Conservation (phyloP, 2,888 invertebrate species). For the Phortica okadai region DNA sequence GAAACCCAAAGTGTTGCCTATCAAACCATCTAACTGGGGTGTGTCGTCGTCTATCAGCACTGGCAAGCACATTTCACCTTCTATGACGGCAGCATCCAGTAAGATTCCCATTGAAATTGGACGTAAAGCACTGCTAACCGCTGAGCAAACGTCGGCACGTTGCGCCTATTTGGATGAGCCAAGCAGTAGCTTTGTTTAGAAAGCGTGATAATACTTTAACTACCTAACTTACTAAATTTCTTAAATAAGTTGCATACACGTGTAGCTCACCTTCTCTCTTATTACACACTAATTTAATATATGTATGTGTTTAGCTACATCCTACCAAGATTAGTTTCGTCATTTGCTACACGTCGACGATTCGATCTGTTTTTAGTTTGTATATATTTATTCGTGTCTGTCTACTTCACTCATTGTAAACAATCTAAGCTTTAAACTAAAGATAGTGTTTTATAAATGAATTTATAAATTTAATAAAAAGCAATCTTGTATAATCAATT, state of each 20-base stretch:
- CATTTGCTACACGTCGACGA: background rate
- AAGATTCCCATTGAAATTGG: constrained; percentile 63
- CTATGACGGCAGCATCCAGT: constrained; percentile 46
- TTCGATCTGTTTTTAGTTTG: constrained; percentile 15
- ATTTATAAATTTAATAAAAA: constrained; percentile 25
- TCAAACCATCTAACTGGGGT: constrained; percentile 81
- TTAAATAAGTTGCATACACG: constrained; percentile 6
- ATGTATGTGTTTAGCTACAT: background rate
- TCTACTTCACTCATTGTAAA: background rate
- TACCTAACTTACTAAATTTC: background rate
- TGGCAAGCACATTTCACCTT: constrained; percentile 46
- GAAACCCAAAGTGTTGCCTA: constrained; percentile 84
- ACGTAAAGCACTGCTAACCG: constrained; percentile 63
- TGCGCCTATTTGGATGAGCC: constrained; percentile 81
- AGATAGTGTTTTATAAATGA: constrained; percentile 44
- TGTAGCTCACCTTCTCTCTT: background rate
- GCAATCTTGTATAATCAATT: background rate
- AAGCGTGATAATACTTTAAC: constrained; percentile 42
- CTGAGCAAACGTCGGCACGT: constrained; percentile 64
- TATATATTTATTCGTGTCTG: constrained; percentile 26
- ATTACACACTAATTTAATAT: background rate
- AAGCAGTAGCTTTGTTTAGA: constrained; percentile 81
- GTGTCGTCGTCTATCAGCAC: constrained; percentile 41
- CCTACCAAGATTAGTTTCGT: background rate
- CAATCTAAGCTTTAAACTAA: constrained; percentile 46